phyloP scores from a whole-genome alignment of 2,113 vertebrate species.

The Perca flavescens region DNA sequence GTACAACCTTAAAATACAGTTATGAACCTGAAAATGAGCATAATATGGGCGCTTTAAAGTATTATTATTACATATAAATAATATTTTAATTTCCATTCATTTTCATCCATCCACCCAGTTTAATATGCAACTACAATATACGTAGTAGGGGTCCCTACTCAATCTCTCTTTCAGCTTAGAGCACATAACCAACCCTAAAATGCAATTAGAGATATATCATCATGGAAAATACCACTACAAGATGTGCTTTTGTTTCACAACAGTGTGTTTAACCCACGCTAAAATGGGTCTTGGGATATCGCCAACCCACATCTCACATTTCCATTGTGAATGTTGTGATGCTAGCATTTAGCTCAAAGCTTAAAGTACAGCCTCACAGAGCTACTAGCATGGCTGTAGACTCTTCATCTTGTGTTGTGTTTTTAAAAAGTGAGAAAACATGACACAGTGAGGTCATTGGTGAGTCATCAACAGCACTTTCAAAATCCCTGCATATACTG shows the following conservation, averaged over 20 bases:
- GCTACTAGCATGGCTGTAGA: background rate
- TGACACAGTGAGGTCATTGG: background rate
- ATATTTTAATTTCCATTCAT: too few species aligned
- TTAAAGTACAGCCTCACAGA: background rate
- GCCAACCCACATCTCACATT: background rate
- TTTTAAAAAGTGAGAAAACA: background rate
- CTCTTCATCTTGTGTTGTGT: background rate
- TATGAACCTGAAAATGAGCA: too few species aligned
- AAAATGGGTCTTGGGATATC: background rate
- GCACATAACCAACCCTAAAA: background rate
- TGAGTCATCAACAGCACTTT: slow-evolving; percentile 26
- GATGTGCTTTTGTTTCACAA: background rate
- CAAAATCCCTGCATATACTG: background rate
- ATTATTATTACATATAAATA: too few species aligned
- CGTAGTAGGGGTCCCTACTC: too few species aligned
- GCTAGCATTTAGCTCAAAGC: background rate
- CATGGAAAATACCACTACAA: background rate
- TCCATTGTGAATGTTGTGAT: background rate
- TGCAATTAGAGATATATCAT: background rate
- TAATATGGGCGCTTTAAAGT: too few species aligned
- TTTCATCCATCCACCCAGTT: too few species aligned
- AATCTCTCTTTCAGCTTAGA: too few species aligned
- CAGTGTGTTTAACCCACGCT: background rate
- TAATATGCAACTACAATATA: too few species aligned
- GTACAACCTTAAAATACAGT: too few species aligned